These are phyloP conservation scores for Dione juno DNA, from an alignment of 2,888 invertebrate genomes.

Conservation along the genomic window DNA sequence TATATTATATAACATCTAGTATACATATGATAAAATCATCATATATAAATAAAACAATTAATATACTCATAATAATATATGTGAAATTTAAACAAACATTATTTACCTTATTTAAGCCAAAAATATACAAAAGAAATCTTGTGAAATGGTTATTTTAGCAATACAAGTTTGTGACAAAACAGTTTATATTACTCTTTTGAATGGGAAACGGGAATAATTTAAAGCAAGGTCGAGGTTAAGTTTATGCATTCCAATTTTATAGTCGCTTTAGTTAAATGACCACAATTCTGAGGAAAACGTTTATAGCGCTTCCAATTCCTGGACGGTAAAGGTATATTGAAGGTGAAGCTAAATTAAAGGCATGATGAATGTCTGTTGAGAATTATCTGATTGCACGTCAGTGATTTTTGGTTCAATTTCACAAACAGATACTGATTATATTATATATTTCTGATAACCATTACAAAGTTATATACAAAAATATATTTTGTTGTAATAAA, in stretches of 20 bases:
- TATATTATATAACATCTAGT: too few relatives aligned
- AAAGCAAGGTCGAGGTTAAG: background rate
- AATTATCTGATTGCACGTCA: background rate
- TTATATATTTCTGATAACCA: too few relatives aligned
- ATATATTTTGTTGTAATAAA: too few relatives aligned
- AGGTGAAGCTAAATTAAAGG: background rate
- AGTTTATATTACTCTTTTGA: background rate
- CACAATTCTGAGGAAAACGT: background rate
- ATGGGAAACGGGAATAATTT: background rate
- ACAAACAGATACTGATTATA: too few relatives aligned
- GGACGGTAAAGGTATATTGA: background rate
- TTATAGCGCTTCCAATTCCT: background rate
- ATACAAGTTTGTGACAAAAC: constrained; percentile 3
- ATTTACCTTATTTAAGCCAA: background rate
- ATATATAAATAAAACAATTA: too few relatives aligned
- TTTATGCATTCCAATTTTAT: constrained; percentile 8
- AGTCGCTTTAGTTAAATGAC: constrained; percentile 10
- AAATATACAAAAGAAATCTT: background rate
- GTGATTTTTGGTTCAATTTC: background rate
- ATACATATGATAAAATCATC: too few relatives aligned
- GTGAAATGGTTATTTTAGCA: background rate
- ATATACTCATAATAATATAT: too few relatives aligned
- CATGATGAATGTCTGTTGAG: background rate
- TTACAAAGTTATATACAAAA: too few relatives aligned
- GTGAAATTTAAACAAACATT: background rate